phyloP scores from a whole-genome alignment of 2,797 vertebrate genomes.

The Coluber constrictor region DNA sequence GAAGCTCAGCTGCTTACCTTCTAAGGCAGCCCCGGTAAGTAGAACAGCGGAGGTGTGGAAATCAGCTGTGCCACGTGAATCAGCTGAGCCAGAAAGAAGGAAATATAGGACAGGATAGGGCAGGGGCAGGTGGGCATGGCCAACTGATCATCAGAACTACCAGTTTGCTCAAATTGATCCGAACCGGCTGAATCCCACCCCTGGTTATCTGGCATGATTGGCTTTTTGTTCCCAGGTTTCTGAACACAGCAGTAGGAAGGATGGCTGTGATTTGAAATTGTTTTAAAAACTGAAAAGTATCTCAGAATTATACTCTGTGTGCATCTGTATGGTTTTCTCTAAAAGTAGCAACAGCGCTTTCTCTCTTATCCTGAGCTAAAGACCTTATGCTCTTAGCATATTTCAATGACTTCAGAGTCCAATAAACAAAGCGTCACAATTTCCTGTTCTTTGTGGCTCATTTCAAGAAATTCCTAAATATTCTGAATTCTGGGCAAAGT shows the following conservation, averaged over 20 bases:
- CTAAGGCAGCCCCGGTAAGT: too few species aligned
- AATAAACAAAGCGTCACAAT: neutral
- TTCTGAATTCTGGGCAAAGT: neutral
- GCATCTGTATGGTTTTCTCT: neutral
- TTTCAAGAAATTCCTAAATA: neutral
- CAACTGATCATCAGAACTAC: too few species aligned
- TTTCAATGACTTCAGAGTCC: neutral
- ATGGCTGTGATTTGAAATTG: neutral
- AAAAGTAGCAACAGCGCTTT: accelerated
- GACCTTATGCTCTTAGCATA: neutral
- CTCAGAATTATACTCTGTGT: neutral
- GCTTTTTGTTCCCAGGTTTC: neutral
- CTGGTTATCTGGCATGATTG: neutral
- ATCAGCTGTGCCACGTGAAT: too few species aligned
- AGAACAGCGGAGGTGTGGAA: too few species aligned
- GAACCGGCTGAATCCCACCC: too few species aligned
- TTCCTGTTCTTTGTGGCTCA: neutral
- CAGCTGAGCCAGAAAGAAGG: too few species aligned
- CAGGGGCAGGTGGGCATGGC: too few species aligned
- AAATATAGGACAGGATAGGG: too few species aligned
- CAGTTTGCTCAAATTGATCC: too few species aligned
- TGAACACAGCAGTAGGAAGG: neutral
- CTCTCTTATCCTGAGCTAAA: neutral
- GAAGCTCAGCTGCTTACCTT: too few species aligned
- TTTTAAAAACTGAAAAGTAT: neutral